Evolutionary conservation across 2,113 vertebrate species (phyloP), one percentile per base, ranked within the genome.

Genomic region (Pygoscelis antarcticus): DNA sequence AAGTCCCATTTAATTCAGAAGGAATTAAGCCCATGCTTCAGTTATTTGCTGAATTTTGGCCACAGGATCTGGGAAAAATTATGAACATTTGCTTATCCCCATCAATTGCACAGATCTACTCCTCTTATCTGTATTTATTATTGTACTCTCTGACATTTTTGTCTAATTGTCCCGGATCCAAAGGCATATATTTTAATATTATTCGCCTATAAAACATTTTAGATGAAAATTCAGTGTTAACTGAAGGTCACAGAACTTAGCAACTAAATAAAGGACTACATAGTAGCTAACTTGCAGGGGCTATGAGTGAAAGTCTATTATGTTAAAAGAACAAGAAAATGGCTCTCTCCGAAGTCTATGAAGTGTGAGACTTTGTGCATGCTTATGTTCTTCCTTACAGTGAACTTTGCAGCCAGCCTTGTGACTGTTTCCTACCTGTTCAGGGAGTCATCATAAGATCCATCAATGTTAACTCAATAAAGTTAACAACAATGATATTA

Each of bases 301-400:
- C n/a, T 71, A 44, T 0, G 0, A 83, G 83, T 32, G 13, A 36
- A 84, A 78, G 15, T 12, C 34, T 71, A 1, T 78, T 78, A 30
- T 23, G 5, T 44, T 54, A 78, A 57, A 91, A 72, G 49, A 62
- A 74, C 22, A 84, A 66, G 40, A 78, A 75, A 91, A 84, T 62
- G 3, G 0, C 11, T 7, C 22, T 62, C 17, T 77, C 54, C 1
- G 2, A 87, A 78, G 4, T 6, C 40, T 51, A 9, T 46, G 10
- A 55, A 81, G 6, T 30, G 14, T 34, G 42, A 88, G 11, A 22
- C 8, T 46, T 86, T 49, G 36, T 44, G 22, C 15, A 29, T 12
- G 25, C 18, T 79, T 76, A 19, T 44, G 9, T 60, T 91, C 23
- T 68, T 88, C 66, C 42, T 72, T 51, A 44, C 4, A 76, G 22